Evolutionary conservation across 2,113 vertebrate genomes (phyloP).

Genomic region (Semnornis frantzii): DNA sequence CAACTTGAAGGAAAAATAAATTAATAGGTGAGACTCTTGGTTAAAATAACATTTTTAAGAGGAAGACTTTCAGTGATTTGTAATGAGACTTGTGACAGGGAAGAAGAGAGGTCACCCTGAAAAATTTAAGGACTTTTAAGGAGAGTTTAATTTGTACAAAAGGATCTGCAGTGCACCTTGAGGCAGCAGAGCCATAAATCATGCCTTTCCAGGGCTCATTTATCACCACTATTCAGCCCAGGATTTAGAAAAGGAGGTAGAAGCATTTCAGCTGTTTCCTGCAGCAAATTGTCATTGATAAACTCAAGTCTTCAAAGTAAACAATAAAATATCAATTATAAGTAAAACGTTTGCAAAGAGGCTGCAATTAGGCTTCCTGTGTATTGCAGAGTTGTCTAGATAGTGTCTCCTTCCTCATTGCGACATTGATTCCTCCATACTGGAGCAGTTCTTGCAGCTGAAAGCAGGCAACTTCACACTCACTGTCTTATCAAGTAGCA

Average conservation of each 20-base stretch:
- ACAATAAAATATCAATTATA: constrained; percentile 48
- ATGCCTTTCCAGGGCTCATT: constrained; percentile 55
- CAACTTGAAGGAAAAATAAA: not conserved
- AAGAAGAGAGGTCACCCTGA: constrained; percentile 56
- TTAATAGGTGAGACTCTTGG: not conserved
- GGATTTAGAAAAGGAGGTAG: constrained; percentile 14
- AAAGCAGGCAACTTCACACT: not conserved
- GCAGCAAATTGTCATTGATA: constrained; percentile 47
- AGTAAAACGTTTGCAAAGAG: not conserved
- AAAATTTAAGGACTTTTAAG: constrained; percentile 55
- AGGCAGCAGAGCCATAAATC: constrained; percentile 55
- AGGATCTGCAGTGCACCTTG: constrained; percentile 40
- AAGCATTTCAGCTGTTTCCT: constrained; percentile 13
- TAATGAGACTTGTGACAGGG: constrained; percentile 2
- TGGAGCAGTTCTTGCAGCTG: not conserved
- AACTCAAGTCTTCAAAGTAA: constrained; percentile 36
- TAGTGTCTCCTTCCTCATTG: not conserved
- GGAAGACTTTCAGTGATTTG: not conserved
- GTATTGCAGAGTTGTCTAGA: not conserved
- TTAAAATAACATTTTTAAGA: constrained; percentile 37
- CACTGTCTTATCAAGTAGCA: not conserved
- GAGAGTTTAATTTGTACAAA: constrained; percentile 55
- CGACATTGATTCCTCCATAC: not conserved
- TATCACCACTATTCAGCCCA: constrained; percentile 20
- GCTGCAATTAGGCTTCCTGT: not conserved